Evolutionary conservation across 2,888 invertebrate species (phyloP).

Genomic region (Zootermopsis nevadensis): DNA sequence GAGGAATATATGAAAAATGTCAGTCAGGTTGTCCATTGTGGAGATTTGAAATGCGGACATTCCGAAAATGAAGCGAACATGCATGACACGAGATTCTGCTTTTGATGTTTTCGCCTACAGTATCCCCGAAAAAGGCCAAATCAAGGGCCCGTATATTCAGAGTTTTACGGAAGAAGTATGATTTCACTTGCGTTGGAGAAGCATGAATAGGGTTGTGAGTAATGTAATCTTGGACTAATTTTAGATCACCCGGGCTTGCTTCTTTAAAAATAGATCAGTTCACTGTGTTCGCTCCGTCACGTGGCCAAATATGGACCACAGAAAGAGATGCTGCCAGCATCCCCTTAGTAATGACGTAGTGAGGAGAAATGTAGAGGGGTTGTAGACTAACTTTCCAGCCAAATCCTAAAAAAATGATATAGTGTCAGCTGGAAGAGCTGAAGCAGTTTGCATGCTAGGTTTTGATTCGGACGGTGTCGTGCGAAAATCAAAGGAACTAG

Average conservation of each 20-base stretch:
- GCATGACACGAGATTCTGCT: no score
- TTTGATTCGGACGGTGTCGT: neutral
- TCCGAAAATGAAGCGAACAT: no score
- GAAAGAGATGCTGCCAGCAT: constrained; percentile 43
- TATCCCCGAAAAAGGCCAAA: no score
- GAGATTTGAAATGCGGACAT: no score
- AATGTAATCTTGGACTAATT: constrained; percentile 26
- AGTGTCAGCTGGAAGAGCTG: neutral
- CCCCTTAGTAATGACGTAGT: constrained; percentile 16
- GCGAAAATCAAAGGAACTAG: neutral
- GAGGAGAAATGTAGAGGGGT: neutral
- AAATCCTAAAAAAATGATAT: neutral
- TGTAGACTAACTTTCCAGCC: neutral
- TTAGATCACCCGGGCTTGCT: constrained; percentile 28
- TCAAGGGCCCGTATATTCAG: no score
- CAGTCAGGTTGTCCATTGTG: no score
- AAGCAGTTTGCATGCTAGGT: neutral
- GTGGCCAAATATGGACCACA: constrained; percentile 58
- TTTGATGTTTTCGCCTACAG: no score
- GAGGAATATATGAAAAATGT: no score
- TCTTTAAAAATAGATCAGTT: constrained; percentile 29
- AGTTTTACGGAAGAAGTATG: no score
- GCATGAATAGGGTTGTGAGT: neutral
- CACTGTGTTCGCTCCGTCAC: constrained; percentile 31
- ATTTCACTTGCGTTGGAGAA: no score